Evolutionary conservation across 2,113 vertebrate genomes (phyloP).

Genomic region (Silurus meridionalis): DNA sequence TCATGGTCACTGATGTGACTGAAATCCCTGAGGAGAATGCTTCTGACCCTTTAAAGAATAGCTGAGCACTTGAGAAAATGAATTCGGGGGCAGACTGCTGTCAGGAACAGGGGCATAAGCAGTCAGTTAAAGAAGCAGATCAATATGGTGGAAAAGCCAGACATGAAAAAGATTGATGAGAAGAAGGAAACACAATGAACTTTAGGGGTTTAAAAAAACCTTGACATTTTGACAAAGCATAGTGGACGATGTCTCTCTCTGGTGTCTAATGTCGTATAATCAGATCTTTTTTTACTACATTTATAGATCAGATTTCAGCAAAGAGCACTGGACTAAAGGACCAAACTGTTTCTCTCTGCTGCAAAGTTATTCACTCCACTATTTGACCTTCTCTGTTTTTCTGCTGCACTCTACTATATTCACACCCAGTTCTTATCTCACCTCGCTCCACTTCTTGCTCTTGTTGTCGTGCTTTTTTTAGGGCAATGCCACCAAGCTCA

Average conservation of each 20-base stretch:
- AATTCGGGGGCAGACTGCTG: slow-evolving; percentile 13
- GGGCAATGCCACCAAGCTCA: slow-evolving; percentile 50
- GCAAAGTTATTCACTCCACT: not conserved
- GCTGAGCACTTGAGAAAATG: slow-evolving; percentile 35
- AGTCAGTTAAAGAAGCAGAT: slow-evolving; percentile 17
- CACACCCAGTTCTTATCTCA: not conserved
- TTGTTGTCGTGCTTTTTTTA: slow-evolving; percentile 45
- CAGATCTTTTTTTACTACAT: not conserved
- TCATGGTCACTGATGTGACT: not conserved
- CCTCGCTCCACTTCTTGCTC: slow-evolving; percentile 7
- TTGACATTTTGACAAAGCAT: slow-evolving; percentile 10
- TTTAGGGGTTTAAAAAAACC: not conserved
- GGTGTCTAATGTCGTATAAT: not conserved
- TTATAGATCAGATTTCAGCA: slow-evolving; percentile 6
- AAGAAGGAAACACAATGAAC: not conserved
- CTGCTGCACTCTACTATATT: not conserved
- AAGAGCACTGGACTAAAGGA: not conserved
- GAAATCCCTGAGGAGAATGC: not conserved
- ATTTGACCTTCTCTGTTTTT: slow-evolving; percentile 15
- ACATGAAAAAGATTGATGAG: slow-evolving; percentile 25
- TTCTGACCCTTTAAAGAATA: slow-evolving; percentile 32
- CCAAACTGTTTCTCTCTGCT: not conserved
- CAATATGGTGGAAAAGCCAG: slow-evolving; percentile 26
- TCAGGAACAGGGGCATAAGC: not conserved
- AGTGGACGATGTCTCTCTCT: not conserved